A percentile compares a stretch with the other conserved stretches of the same genome.
phyloP scores from a whole-genome alignment of 2,888 invertebrate genomes.

The Eustalomyia histrio region DNA sequence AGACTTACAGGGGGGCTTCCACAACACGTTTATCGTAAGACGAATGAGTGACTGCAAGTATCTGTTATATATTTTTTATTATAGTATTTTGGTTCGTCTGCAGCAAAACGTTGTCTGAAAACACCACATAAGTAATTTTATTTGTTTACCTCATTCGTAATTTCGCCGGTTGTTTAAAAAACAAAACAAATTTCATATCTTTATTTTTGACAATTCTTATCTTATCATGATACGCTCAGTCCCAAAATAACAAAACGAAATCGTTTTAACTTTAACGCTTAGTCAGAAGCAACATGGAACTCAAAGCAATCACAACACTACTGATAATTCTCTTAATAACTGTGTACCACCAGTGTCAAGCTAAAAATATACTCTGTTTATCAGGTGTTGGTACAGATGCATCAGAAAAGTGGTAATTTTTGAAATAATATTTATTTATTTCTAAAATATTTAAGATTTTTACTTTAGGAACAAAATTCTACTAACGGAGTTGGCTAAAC shows the following conservation, averaged over 20 bases:
- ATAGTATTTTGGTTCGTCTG: too few species aligned
- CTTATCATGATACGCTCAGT: neutral
- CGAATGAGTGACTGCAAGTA: too few species aligned
- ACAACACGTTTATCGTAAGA: too few species aligned
- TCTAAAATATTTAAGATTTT: neutral
- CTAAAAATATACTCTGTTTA: constrained; percentile 52
- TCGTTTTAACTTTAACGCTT: constrained; percentile 4
- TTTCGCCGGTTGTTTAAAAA: too few species aligned
- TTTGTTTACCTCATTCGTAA: too few species aligned
- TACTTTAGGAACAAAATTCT: constrained; percentile 41
- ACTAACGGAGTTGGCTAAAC: constrained; percentile 23
- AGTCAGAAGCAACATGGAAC: constrained; percentile 46
- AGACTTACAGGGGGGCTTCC: too few species aligned
- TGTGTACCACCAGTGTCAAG: constrained; percentile 1
- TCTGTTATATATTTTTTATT: too few species aligned
- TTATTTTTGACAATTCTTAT: neutral
- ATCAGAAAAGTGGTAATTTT: constrained; percentile 30
- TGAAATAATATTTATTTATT: neutral
- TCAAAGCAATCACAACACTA: constrained; percentile 22
- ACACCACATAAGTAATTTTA: too few species aligned
- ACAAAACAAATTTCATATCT: neutral
- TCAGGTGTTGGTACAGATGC: constrained; percentile 33
- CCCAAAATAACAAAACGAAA: neutral
- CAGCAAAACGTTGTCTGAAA: too few species aligned
- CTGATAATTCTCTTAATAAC: constrained; percentile 16